Base-by-base conservation (phyloP, 2,797 vertebrate genomes). In the Morus bassanus region DNA sequence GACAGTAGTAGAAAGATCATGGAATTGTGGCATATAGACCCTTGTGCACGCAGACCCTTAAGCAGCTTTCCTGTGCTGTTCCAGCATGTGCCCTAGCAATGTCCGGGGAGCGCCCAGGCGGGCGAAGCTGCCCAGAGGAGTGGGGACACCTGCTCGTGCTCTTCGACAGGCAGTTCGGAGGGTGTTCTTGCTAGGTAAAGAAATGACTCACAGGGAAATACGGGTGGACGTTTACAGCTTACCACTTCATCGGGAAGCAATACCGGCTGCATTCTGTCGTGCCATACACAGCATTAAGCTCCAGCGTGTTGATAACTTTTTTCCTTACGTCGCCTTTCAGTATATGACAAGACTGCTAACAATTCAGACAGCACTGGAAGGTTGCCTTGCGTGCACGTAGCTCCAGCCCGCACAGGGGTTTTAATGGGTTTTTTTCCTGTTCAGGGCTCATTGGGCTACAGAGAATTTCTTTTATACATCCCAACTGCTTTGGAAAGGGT, bases 111-210 rank as follows among this genome's bases (percentile, higher is more conserved):
- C 8, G 57, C 51, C 50, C 43, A 4, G 31, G 46, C 46, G 27
- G 4, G 1, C 9, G 54, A 19, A 8, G 85, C 16, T 12, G 56
- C 31, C 2, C 28, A 1, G 60, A 50, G 57, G 24, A 41, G 21
- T 15, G 7, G 0, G 6, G 77, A 5, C 39, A 9, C 37, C 28
- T 13, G 60, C 43, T 46, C 0, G 1, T 22, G 25, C 56, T 48
- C 60, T 57, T 22, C 2, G 2, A 18, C 7, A 2, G 27, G 39
- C 24, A 2, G 1, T 24, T 13, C 0, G 1, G 56, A 21, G 19
- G 21, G 22, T 35, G 19, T 24, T 51, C 33, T n/a, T 19, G 19
- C 7, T 33, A 8, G 18, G 7, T 28, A 41, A 51, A 56, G 59
- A 13, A 65, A 15, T 23, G 33, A 16, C n/a, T 35, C 19, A 5